Base-by-base conservation (phyloP, 2,113 vertebrate species). In the Anguilla japonica region DNA sequence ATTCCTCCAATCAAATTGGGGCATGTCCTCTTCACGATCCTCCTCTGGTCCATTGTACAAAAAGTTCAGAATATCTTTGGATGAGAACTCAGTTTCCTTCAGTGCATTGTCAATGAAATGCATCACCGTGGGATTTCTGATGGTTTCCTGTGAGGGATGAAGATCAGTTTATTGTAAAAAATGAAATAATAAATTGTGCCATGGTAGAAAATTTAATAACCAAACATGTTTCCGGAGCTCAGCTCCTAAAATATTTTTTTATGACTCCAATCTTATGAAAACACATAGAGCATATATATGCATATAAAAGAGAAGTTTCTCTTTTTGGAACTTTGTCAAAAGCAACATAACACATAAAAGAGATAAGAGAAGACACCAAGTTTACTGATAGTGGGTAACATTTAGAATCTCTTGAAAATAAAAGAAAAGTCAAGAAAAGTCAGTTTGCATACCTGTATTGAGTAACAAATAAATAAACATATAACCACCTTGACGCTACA, bases 81-180 rank as follows among this genome's bases (percentile, higher is more conserved):
- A 95, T 0, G 94, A 95, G 5, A 98, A 89, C 3, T 93, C 93
- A 5, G 95, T 94, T 75, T 94, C 94, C 86, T 82, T 84, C 84
- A 99, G 90, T 4, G 94, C 96, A 26, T 88, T 91, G 79, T 97
- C 96, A 89, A 98, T 84, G 90, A 99, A 97, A 53, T 90, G 87
- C 88, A 93, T 96, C 83, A 99, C 96, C 9, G 97, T 97, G 46
- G 97, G 97, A 88, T 99, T 97, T 85, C 93, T 96, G 91, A 99
- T 90, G 5, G 96, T 97, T 82, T 98, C 96, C 98, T 99, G 89
- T 4, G 90, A 75, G 34, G 0, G 18, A 7, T 40, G 29, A 39
- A 63, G 20, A 20, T 11, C 57, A 83, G 22, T 67, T 75, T 34
- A n/a, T 13, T 34, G 9, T 75, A 13, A 75, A 15, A 75, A 34